phyloP scores from a whole-genome alignment of 2,888 invertebrate species.

The Himalopsyche kuldschensis region DNA sequence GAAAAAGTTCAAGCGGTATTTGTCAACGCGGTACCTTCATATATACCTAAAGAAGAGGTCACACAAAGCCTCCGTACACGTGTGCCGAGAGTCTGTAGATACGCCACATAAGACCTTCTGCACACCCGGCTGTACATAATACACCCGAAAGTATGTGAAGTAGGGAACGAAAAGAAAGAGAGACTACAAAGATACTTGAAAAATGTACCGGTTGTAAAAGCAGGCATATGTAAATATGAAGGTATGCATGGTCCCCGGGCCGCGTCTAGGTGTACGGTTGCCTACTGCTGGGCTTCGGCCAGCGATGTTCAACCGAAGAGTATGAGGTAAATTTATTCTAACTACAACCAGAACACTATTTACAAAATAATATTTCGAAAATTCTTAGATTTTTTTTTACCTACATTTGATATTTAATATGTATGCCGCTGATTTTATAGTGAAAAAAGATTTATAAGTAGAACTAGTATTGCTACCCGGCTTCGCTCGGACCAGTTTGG shows the following conservation, averaged over 20 bases:
- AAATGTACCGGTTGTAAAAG: slow-evolving; percentile 20
- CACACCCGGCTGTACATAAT: slow-evolving; percentile 8
- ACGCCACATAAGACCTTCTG: not conserved
- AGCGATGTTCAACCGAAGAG: not conserved
- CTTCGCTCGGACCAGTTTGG: no score
- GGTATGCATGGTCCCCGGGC: not conserved
- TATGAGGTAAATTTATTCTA: no score
- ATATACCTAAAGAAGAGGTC: slow-evolving; percentile 12
- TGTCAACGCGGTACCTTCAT: not conserved
- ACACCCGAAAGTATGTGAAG: slow-evolving; percentile 23
- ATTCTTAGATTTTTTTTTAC: no score
- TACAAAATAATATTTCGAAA: no score
- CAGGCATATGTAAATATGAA: slow-evolving; percentile 35
- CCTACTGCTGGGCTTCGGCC: not conserved
- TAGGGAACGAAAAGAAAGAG: slow-evolving; percentile 23
- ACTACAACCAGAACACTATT: no score
- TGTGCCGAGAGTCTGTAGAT: slow-evolving; percentile 6
- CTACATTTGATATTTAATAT: no score
- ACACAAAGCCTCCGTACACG: slow-evolving; percentile 6
- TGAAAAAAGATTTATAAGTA: no score
- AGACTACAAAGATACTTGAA: slow-evolving; percentile 28
- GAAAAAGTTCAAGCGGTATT: not conserved
- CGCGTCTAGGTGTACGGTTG: not conserved
- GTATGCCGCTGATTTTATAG: no score
- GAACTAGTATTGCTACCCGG: no score